A percentile compares a stretch with the other conserved stretches of the same genome.
phyloP scores from a whole-genome alignment of 2,113 vertebrate species.

The Fulmarus glacialis region DNA sequence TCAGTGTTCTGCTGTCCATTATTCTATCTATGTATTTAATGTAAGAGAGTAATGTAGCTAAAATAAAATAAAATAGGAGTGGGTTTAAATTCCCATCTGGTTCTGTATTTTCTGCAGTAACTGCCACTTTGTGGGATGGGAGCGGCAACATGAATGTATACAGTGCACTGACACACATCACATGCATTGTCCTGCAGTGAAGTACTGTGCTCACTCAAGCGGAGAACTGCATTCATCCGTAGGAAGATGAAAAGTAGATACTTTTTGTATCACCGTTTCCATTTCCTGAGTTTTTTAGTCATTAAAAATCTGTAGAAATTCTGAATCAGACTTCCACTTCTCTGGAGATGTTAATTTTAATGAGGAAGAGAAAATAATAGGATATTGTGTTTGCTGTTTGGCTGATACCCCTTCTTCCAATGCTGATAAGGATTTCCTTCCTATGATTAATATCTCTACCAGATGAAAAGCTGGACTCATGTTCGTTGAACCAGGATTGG shows the following conservation, averaged over 20 bases:
- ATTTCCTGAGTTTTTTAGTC: background rate
- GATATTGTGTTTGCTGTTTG: background rate
- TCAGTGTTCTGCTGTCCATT: background rate
- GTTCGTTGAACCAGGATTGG: background rate
- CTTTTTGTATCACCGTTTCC: background rate
- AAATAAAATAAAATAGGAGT: background rate
- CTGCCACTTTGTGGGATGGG: background rate
- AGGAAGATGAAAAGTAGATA: background rate
- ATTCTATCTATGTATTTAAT: background rate
- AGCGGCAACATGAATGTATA: background rate
- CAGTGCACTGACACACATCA: background rate
- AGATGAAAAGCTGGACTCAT: background rate
- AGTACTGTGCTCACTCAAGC: background rate
- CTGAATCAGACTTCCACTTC: slow-evolving; percentile 8
- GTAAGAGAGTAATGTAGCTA: background rate
- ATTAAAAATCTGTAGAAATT: background rate
- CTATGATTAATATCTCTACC: background rate
- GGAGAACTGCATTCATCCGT: background rate
- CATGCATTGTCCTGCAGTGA: background rate
- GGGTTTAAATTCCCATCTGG: background rate
- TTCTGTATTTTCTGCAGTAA: background rate
- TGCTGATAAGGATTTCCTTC: background rate
- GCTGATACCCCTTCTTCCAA: background rate
- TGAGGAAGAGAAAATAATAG: background rate
- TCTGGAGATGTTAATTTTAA: background rate